A percentile compares a stretch with the other conserved stretches of the same genome.
Conservation (phyloP, 2,797 vertebrate species). For the Geotrypetes seraphini region DNA sequence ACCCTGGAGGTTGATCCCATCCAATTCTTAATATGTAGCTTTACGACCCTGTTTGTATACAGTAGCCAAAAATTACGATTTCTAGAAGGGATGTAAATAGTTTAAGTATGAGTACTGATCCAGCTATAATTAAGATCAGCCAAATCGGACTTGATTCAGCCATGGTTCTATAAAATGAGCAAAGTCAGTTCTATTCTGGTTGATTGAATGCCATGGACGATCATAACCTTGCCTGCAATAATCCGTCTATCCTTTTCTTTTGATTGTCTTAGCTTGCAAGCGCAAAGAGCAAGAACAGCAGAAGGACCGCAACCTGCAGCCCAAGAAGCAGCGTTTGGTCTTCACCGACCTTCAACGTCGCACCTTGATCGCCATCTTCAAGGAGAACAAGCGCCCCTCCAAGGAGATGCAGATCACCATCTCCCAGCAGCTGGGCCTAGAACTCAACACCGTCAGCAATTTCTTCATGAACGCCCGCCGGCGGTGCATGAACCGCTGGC, state of each 20-base stretch:
- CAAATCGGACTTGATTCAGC: too few relatives aligned
- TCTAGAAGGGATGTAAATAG: too few relatives aligned
- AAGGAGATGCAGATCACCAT: constrained; percentile 98
- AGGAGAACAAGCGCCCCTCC: constrained; percentile 95
- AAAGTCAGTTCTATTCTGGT: too few relatives aligned
- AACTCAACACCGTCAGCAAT: constrained; percentile 97
- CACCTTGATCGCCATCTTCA: constrained; percentile 96
- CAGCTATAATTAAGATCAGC: too few relatives aligned
- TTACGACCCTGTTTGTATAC: too few relatives aligned
- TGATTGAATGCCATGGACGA: not conserved
- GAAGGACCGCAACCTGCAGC: constrained; percentile 84
- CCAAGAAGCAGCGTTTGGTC: constrained; percentile 94
- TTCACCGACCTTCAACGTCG: constrained; percentile 97
- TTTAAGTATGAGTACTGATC: too few relatives aligned
- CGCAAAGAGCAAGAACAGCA: constrained; percentile 97
- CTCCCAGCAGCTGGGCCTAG: constrained; percentile 93
- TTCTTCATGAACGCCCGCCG: constrained; percentile 98
- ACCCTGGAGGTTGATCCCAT: too few relatives aligned
- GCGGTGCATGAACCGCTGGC: constrained; percentile 91
- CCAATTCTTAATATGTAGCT: too few relatives aligned
- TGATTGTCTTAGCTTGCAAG: constrained; percentile 76
- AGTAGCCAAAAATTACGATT: too few relatives aligned
- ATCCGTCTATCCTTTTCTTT: constrained; percentile 20
- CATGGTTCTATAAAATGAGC: too few relatives aligned
- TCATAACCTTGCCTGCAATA: not conserved